phyloP scores from a whole-genome alignment of 2,113 vertebrate species.

The Probosciger aterrimus region DNA sequence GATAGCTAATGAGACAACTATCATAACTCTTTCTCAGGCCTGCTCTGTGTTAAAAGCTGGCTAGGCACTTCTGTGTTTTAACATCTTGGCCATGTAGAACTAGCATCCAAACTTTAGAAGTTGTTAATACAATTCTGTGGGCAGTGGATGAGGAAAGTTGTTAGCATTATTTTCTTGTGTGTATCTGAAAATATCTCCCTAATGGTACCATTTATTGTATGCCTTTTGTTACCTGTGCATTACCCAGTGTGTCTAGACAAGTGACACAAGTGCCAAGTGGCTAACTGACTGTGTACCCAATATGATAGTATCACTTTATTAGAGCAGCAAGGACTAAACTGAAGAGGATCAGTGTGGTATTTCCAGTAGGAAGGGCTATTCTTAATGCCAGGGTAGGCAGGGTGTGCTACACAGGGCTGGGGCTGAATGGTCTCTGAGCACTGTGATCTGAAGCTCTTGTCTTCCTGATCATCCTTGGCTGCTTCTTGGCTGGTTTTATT shows the following conservation, averaged over 20 bases:
- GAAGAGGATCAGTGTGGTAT: constrained; percentile 32
- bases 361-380: constrained; percentile 14
- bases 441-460: neutral
- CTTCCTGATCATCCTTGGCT: neutral
- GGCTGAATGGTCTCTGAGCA: rapidly evolving
- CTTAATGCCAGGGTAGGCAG: neutral
- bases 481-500: neutral
- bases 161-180: neutral
- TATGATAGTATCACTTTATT: neutral
- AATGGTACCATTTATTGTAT: neutral
- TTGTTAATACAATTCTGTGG: neutral
- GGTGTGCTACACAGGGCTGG: neutral
- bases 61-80: neutral
- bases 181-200: neutral
- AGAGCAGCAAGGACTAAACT: neutral
- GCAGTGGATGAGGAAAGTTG: neutral
- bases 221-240: neutral
- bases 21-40: neutral
- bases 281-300: neutral
- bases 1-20: neutral
- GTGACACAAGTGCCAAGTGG: neutral
- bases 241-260: neutral
- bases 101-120: neutral
- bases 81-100: neutral
- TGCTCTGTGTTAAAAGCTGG: neutral